Percentiles rank a stretch among this genome's conserved stretches.
These are phyloP conservation scores for Anas platyrhynchos DNA, from an alignment of 2,113 vertebrate species.

Conservation along the genomic window DNA sequence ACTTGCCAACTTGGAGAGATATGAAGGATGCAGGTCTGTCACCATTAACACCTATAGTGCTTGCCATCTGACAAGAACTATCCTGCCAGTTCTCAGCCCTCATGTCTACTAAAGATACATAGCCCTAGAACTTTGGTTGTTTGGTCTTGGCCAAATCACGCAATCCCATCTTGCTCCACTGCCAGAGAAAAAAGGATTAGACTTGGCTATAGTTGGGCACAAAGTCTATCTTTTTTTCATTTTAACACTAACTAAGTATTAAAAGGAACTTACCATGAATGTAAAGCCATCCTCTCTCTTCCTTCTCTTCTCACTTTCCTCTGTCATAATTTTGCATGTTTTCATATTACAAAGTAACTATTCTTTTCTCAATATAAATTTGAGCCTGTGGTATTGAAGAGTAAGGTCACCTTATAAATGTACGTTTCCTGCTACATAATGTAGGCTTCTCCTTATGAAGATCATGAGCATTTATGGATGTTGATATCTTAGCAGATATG, in stretches of 20 bases:
- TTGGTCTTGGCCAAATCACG: no score
- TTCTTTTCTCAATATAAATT: neutral
- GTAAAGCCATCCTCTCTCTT: neutral
- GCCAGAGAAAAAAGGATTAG: neutral
- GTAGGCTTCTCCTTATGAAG: neutral
- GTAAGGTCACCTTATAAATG: neutral
- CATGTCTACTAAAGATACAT: accelerated
- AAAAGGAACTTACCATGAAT: neutral
- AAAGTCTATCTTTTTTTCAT: neutral
- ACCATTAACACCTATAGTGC: accelerated
- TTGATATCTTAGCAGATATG: neutral
- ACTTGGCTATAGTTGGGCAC: neutral
- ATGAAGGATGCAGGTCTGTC: neutral
- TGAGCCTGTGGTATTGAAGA: neutral
- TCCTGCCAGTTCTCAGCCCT: neutral
- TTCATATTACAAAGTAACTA: neutral
- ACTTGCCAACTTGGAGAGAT: neutral
- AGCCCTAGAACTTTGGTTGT: neutral
- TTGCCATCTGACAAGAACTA: neutral
- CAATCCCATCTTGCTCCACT: neutral
- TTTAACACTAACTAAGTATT: neutral
- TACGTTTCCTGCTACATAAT: neutral
- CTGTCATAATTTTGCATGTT: neutral
- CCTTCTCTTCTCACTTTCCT: neutral
- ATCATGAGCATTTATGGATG: neutral